Base-by-base conservation (phyloP, 2,113 vertebrate genomes). In the Atlantisia rogersi region DNA sequence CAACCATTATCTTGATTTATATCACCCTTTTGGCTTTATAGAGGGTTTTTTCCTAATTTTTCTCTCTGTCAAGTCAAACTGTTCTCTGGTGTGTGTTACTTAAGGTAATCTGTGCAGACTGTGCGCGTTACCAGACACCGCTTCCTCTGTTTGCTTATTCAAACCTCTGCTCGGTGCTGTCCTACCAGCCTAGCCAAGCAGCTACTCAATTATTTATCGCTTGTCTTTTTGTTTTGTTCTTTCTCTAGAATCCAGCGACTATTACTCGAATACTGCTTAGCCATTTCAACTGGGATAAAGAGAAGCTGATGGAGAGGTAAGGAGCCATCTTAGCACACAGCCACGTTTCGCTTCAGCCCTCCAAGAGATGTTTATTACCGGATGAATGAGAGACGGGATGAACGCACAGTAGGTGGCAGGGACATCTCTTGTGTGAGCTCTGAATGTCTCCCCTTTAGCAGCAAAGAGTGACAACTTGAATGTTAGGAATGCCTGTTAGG, bases 251-350 rank as follows among this genome's bases (percentile, higher is more conserved):
- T 98, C 99, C 99, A 96, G 99, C 99, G 69, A 99, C 99, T 92
- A 99, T 99, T 96, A 99, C 99, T 79, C 99, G 99, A 98, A 99
- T 99, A 98, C 99, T 99, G 95, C 99, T 99, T 97, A 99, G 99
- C 98, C 99, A 99, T 98, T 99, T 99, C 98, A 99, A 99, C 98
- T 99, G 99, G 99, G 99, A 99, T 98, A 99, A 99, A 97, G 99
- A 99, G 98, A 99, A 99, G 98, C 99, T 99, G 86, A 99, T 99
- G 99, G 99, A 99, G 98, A 99, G 99, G 99, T 99, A 98, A 98
- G 97, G 82, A 78, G 42, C 40, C 14, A 8, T 73, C 50, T 29
- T 58, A 21, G 35, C n/a, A 12, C 9, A 8, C 56, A 62, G 17
- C 50, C 35, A 4, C 12, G 0, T 44, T 65, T 55, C 20, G 4